Conservation (phyloP, 1,140 invertebrate species). For the Aphidius ervi region DNA sequence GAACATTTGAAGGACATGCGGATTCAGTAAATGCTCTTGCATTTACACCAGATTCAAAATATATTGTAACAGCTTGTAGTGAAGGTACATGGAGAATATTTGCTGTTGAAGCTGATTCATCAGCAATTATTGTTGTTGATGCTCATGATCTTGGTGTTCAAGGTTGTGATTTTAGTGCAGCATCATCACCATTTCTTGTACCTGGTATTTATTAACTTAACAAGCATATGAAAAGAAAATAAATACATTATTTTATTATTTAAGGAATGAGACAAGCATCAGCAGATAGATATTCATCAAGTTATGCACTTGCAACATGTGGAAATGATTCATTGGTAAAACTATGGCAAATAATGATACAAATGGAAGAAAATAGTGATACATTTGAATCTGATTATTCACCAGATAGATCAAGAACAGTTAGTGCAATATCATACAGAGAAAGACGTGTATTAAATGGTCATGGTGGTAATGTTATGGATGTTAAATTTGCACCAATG, state of each 20-base stretch:
- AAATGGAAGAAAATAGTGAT: constrained; percentile 11
- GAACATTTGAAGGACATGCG: constrained; percentile 53
- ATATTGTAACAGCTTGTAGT: constrained; percentile 62
- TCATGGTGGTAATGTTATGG: constrained; percentile 59
- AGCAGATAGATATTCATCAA: constrained; percentile 31
- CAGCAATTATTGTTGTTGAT: constrained; percentile 40
- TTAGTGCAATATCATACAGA: constrained; percentile 22
- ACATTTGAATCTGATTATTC: constrained; percentile 11
- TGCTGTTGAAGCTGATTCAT: constrained; percentile 23
- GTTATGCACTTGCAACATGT: constrained; percentile 63
- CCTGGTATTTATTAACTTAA: constrained; percentile 19
- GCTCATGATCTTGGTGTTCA: constrained; percentile 71
- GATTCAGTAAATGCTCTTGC: constrained; percentile 61
- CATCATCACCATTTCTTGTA: constrained; percentile 42
- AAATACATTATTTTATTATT: constrained; percentile 3
- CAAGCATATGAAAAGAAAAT: not conserved
- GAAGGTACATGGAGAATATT: constrained; percentile 59
- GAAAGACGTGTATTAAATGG: constrained; percentile 43
- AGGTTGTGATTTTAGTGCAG: constrained; percentile 61
- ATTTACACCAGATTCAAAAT: constrained; percentile 63
- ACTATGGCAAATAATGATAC: constrained; percentile 62
- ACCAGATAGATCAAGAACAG: constrained; percentile 5
- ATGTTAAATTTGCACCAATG: constrained; percentile 57
- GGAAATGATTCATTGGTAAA: constrained; percentile 71
- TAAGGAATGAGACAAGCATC: constrained; percentile 30